These are phyloP conservation scores for Mionectes olivaceus DNA, from an alignment of 2,797 vertebrate genomes.

Conservation along the genomic window DNA sequence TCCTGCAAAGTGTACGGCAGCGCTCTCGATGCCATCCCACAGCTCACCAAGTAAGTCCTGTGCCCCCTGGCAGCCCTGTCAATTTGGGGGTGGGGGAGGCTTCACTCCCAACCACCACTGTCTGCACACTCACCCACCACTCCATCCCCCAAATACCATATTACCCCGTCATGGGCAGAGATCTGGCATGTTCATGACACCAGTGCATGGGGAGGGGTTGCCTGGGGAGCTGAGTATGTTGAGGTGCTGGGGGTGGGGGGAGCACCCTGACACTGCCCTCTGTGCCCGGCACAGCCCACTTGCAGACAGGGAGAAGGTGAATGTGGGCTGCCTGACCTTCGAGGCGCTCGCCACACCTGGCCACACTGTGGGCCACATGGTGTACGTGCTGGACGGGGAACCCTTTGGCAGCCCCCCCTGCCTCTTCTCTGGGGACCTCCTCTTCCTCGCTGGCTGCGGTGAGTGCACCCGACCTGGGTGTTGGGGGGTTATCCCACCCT, in stretches of 20 bases:
- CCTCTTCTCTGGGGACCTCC: conserved; percentile 96
- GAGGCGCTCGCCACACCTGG: conserved; percentile 92
- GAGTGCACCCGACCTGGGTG: conserved; percentile 27
- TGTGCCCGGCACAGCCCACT: conserved; percentile 74
- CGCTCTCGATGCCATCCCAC: conserved; percentile 90
- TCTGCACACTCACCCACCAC: background rate
- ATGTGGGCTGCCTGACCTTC: conserved; percentile 88
- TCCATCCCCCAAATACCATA: rapidly evolving
- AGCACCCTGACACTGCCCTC: background rate
- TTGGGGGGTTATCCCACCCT: background rate
- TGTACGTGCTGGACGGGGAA: conserved; percentile 90
- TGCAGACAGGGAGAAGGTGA: conserved; percentile 87
- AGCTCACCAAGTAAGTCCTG: conserved; percentile 91
- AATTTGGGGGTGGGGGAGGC: rapidly evolving
- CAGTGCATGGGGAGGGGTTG: rapidly evolving
- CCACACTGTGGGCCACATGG: conserved; percentile 96
- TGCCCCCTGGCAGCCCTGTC: rapidly evolving
- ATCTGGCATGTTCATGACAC: background rate
- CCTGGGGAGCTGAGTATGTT: background rate
- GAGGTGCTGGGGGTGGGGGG: background rate
- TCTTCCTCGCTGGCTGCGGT: conserved; percentile 98
- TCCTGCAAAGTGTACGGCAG: conserved; percentile 93
- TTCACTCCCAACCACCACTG: background rate
- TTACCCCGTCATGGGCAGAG: background rate
- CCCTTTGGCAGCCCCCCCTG: conserved; percentile 85